Base-by-base conservation (phyloP, 1,140 invertebrate genomes). In the Campoletis sonorensis region DNA sequence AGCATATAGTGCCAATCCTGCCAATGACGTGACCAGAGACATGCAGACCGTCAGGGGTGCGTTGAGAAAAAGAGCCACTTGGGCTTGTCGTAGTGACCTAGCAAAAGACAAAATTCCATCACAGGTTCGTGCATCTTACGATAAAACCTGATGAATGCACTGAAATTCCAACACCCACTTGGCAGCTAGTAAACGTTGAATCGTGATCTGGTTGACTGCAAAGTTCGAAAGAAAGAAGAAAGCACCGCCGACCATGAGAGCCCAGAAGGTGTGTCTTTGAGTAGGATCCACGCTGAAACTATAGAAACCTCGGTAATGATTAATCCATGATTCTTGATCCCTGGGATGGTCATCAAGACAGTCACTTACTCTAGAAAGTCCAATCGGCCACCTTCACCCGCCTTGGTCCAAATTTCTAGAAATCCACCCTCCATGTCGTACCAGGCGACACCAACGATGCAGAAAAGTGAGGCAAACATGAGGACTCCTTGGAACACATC, bases 401-500 rank as follows among this genome's bases (percentile, higher is more conserved):
- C 96, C 49, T 94, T 93, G 0, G 90, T 84, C 94, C 95, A 96
- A 15, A 97, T 95, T 72, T 84, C 94, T 89, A 54, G 94, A 86
- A 81, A 91, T 86, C 90, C 80, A 93, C 95, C 90, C 93, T 95
- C 82, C 95, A 94, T 54, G 95, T 95, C 26, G 96, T 92, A 84
- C 92, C 94, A 82, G 94, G 95, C 86, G 1, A 91, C 84, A 0
- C 68, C 77, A 18, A 92, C 81, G 4, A 91, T 81, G 73, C 86
- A 85, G 7, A 67, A 96, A 87, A 82, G 94, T 92, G 81, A 93
- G 90, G 80, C 71, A 88, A 96, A 95, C 96, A 97, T 97, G 1
- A 97, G 92, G 2, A 96, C 33, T 7, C 95, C 95, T 90, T 97
- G 97, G 86, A 98, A 96, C 0, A 97, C 94, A 90, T 98, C 97